Percentiles rank a stretch among this genome's conserved stretches.
phyloP scores from a whole-genome alignment of 2,797 vertebrate genomes.

The Aulostomus chinensis region DNA sequence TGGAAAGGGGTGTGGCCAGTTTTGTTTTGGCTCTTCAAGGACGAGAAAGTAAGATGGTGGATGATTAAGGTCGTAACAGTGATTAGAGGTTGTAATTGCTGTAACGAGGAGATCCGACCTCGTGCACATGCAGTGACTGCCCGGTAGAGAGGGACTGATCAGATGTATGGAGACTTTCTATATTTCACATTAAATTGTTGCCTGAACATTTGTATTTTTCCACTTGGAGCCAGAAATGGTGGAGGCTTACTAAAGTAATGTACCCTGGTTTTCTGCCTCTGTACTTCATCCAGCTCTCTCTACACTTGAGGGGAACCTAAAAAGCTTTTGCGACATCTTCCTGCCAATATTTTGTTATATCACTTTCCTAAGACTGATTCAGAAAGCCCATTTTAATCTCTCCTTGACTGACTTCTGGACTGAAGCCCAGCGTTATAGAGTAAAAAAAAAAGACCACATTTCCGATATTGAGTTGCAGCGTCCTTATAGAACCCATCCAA shows the following conservation, averaged over 20 bases:
- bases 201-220: too few relatives aligned
- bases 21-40: slow-evolving; percentile 14
- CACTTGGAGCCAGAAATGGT: too few relatives aligned
- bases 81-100: slow-evolving; percentile 33
- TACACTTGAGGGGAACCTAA: too few relatives aligned
- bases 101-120: not conserved
- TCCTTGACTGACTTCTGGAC: slow-evolving; percentile 12
- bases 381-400: slow-evolving; percentile 26
- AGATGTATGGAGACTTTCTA: not conserved
- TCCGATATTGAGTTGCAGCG: not conserved
- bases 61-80: slow-evolving; percentile 1
- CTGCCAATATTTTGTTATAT: too few relatives aligned
- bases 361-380: too few relatives aligned
- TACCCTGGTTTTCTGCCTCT: too few relatives aligned
- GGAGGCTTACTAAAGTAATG: too few relatives aligned
- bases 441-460: not conserved
- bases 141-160: not conserved
- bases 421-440: too few relatives aligned
- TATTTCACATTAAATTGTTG: too few relatives aligned
- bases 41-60: slow-evolving; percentile 23
- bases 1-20: too few relatives aligned
- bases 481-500: slow-evolving; percentile 20
- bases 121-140: not conserved
- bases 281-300: too few relatives aligned
- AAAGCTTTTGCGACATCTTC: too few relatives aligned